Conservation (phyloP, 2,797 vertebrate species). For the Amblyraja radiata region DNA sequence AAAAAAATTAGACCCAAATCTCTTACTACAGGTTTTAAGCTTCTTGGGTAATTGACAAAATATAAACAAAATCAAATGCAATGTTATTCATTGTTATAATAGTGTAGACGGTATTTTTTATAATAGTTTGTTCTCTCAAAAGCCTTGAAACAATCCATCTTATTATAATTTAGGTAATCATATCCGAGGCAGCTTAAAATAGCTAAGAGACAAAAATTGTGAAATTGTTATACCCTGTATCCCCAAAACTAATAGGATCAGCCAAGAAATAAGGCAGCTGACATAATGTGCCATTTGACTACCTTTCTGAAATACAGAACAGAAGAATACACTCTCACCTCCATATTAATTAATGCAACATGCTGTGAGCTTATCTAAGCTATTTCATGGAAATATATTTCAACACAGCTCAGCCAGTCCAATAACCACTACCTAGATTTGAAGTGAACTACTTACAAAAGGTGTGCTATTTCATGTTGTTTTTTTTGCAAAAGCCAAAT, state of each 20-base stretch:
- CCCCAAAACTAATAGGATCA: background rate
- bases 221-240: background rate
- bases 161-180: background rate
- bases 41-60: background rate
- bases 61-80: too few relatives aligned
- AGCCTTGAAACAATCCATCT: background rate
- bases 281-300: background rate
- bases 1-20: background rate
- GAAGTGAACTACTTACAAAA: background rate
- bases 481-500: background rate
- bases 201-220: background rate
- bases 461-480: background rate
- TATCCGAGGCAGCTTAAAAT: background rate
- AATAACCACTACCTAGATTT: background rate
- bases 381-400: background rate
- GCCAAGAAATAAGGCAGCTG: background rate
- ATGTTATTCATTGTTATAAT: background rate
- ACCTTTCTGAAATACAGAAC: background rate
- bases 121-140: background rate
- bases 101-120: background rate
- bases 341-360: background rate
- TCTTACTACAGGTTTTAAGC: background rate
- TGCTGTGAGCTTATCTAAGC: background rate
- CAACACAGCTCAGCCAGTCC: background rate
- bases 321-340: background rate